Evolutionary conservation across 2,113 vertebrate genomes (phyloP), one percentile per base, ranked within the genome.

Genomic region (Paedocypris sp.): DNA sequence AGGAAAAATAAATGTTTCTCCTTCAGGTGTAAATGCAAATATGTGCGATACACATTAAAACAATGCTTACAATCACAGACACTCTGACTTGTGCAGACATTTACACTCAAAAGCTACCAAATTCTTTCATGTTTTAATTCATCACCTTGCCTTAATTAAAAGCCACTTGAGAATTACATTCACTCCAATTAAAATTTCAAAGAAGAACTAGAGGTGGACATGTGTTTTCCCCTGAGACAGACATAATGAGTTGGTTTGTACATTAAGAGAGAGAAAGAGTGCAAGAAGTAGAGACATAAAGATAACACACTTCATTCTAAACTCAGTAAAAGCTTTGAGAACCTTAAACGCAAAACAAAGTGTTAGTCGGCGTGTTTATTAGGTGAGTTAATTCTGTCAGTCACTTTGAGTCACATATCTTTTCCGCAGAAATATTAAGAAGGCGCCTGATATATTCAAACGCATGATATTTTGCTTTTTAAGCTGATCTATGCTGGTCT

Each of bases 101-200:
- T 19, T 48, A 51, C 6, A 5, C 33, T 41, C 23, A 25, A 23
- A 66, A 36, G 20, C n/a, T 26, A 22, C 25, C 15, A 45, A 32
- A 28, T 43, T 56, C 36, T n/a, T 9, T 10, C 18, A 12, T 28
- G 73, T 77, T 74, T 68, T 69, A 64, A 50, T 74, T 77, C 54
- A 41, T 71, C 75, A 62, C 62, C 54, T 64, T 72, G 57, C 68
- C 69, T 29, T 47, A 62, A 61, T 52, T 67, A 56, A 62, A 47
- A 11, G 68, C 66, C 52, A 41, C 52, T 7, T 18, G 52, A 56
- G 52, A 56, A 19, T 56, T 56, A 56, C 52, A 29, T 41, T 56
- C 52, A 56, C 13, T 28, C 66, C 76, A 73, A 75, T 75, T 45
- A 51, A 52, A 28, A 38, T 35, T 42, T 46, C 50, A 54, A 60